A percentile compares a stretch with the other conserved stretches of the same genome.
phyloP scores from a whole-genome alignment of 2,888 invertebrate species.

The Drosophila ezoana region DNA sequence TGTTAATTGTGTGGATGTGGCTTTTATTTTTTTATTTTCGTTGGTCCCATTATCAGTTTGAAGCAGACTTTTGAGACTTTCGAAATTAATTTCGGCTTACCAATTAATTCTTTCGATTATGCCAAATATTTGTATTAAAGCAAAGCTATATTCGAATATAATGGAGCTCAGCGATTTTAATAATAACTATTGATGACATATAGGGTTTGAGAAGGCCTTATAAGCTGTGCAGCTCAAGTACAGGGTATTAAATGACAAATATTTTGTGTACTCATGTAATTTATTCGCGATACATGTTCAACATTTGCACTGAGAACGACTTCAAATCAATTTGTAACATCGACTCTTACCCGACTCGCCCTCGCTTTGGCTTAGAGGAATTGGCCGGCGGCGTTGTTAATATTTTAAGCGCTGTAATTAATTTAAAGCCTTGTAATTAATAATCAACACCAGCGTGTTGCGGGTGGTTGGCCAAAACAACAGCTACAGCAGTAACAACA shows the following conservation, averaged over 20 bases:
- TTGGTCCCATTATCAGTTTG: not conserved
- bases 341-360: conserved; percentile 10
- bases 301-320: conserved; percentile 14
- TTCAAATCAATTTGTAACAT: conserved; percentile 55
- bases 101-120: no score
- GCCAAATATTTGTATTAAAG: no score
- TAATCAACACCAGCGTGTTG: conserved; percentile 66
- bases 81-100: no score
- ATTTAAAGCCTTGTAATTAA: conserved; percentile 80
- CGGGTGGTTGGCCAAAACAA: conserved; percentile 32
- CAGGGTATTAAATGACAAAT: not conserved
- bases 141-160: no score
- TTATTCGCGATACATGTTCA: not conserved
- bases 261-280: not conserved
- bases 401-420: conserved; percentile 76
- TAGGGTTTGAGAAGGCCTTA: no score
- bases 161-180: no score
- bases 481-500: conserved; percentile 22
- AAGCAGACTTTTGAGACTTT: no score
- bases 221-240: no score
- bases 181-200: no score
- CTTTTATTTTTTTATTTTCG: not conserved
- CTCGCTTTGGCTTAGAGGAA: conserved; percentile 21
- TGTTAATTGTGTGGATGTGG: not conserved
- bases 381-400: conserved; percentile 60